Evolutionary conservation across 2,888 invertebrate genomes (phyloP).

Genomic region (Biston stratarius): DNA sequence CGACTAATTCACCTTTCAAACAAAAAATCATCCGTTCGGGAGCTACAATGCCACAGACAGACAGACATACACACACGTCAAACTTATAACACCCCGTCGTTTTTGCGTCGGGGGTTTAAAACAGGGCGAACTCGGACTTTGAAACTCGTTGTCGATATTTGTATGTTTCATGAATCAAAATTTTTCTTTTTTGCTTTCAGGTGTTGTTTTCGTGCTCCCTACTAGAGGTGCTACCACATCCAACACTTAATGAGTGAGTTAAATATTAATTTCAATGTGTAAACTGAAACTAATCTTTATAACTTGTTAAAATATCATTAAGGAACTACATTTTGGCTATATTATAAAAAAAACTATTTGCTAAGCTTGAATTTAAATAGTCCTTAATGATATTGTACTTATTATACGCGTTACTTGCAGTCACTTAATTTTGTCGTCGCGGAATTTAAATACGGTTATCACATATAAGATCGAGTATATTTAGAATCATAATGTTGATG

Average conservation of each 20-base stretch:
- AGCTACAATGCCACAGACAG: too few relatives aligned
- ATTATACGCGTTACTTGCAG: neutral
- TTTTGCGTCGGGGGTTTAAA: too few relatives aligned
- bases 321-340: neutral
- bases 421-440: conserved; percentile 1
- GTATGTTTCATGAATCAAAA: neutral
- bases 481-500: conserved; percentile 6
- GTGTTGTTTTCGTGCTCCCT: conserved; percentile 58
- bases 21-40: too few relatives aligned
- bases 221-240: conserved; percentile 62
- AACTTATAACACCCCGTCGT: too few relatives aligned
- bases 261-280: neutral
- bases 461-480: neutral
- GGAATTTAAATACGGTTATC: neutral
- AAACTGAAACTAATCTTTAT: conserved; percentile 6
- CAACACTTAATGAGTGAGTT: conserved; percentile 72
- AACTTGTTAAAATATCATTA: conserved; percentile 12
- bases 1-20: too few relatives aligned
- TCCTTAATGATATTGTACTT: neutral
- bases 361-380: neutral
- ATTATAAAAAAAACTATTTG: too few relatives aligned
- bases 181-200: conserved; percentile 59
- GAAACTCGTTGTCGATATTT: neutral
- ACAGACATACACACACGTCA: too few relatives aligned
- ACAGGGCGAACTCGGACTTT: too few relatives aligned